phyloP scores from a whole-genome alignment of 2,797 vertebrate species.

The Harpagifer antarcticus region DNA sequence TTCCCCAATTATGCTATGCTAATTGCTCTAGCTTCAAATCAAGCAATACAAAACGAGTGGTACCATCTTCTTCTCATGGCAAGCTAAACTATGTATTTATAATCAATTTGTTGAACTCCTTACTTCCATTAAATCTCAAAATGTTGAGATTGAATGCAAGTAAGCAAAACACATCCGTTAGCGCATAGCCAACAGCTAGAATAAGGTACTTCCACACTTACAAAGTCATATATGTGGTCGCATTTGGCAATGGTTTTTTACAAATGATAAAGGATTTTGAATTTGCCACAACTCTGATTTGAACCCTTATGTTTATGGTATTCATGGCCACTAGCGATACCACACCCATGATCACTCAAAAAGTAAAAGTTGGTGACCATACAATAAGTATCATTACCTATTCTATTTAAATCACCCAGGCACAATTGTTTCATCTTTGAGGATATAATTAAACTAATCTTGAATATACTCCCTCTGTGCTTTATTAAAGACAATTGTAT shows the following conservation, averaged over 20 bases:
- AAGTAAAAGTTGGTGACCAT: not conserved
- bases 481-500: conserved; percentile 4
- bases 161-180: no score
- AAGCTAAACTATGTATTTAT: no score
- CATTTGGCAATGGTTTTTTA: not conserved
- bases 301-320: not conserved
- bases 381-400: not conserved
- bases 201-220: not conserved
- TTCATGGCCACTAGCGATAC: not conserved
- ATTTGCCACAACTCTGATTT: not conserved
- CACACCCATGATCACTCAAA: not conserved
- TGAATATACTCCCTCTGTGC: not conserved
- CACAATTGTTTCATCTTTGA: not conserved
- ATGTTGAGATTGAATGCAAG: no score
- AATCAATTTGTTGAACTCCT: no score
- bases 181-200: no score
- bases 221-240: not conserved
- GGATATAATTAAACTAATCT: not conserved
- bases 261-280: not conserved
- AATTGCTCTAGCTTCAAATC: not conserved
- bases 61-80: not conserved
- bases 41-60: not conserved
- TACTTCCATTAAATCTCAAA: no score
- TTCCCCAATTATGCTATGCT: not conserved
- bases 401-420: no score